Conservation (phyloP, 2,113 vertebrate species). For the Tyrannus savana region DNA sequence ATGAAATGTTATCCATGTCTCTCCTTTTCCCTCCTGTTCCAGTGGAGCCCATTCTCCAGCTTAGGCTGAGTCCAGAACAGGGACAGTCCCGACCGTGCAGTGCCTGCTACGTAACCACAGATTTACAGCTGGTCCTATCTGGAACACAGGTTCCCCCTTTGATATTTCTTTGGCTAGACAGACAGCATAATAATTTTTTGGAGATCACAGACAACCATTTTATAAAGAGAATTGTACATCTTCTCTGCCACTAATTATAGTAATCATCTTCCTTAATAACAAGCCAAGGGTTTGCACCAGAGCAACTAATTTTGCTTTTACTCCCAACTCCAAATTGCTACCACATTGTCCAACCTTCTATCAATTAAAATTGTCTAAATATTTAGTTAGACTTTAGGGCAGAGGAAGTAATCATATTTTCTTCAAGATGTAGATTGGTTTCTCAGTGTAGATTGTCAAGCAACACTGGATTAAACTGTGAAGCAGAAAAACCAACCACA, state of each 20-base stretch:
- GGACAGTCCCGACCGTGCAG: background rate
- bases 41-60: background rate
- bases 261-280: conserved; percentile 26
- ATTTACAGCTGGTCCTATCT: background rate
- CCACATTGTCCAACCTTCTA: background rate
- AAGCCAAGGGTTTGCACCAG: background rate
- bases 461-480: background rate
- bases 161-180: conserved; percentile 12
- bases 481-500: background rate
- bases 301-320: conserved; percentile 23
- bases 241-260: conserved; percentile 31
- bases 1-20: background rate
- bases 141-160: conserved; percentile 28
- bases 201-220: conserved; percentile 12
- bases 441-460: background rate
- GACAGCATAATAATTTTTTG: background rate
- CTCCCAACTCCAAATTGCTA: background rate
- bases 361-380: background rate
- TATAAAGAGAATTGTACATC: conserved; percentile 6
- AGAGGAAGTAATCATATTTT: background rate
- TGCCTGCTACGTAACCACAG: background rate
- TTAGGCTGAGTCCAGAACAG: background rate
- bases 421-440: background rate
- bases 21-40: background rate
- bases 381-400: background rate